Evolutionary conservation across 1,140 invertebrate species (phyloP).

Genomic region (Conopomorpha cramerella): DNA sequence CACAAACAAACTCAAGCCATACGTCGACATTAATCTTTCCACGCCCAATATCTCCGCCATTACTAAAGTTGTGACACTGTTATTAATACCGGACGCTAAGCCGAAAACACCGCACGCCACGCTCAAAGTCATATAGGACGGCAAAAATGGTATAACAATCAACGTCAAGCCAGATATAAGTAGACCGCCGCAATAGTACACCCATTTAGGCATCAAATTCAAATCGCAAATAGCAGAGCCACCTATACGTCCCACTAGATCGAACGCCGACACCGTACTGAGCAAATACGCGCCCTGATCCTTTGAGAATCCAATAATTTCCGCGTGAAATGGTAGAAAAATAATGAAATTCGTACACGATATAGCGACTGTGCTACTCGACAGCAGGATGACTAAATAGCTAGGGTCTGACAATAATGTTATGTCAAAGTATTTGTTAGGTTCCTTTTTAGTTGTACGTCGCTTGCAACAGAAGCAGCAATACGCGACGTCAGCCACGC

Average conservation of each 20-base stretch:
- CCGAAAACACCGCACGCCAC: too few relatives aligned
- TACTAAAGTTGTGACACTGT: conserved; percentile 81
- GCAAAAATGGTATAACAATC: conserved; percentile 68
- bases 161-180: conserved; percentile 75
- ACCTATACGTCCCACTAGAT: conserved; percentile 79
- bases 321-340: conserved; percentile 74
- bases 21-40: conserved; percentile 79
- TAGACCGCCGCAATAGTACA: conserved; percentile 79
- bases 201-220: conserved; percentile 74
- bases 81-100: conserved; percentile 79
- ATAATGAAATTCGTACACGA: conserved; percentile 88
- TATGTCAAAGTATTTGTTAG: conserved; percentile 74
- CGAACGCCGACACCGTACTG: conserved; percentile 77
- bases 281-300: conserved; percentile 69
- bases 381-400: conserved; percentile 79
- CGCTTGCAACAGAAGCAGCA: conserved; percentile 50
- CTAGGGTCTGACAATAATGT: conserved; percentile 74
- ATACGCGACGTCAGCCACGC: conserved; percentile 50
- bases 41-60: conserved; percentile 84
- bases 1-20: conserved; percentile 82
- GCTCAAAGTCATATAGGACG: conserved; percentile 62
- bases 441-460: conserved; percentile 34
- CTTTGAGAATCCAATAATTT: conserved; percentile 71
- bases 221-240: conserved; percentile 81
- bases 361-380: too few relatives aligned